Evolutionary conservation across 2,888 invertebrate species (phyloP), one percentile per base, ranked within the genome.

Genomic region (Graphium colonna): DNA sequence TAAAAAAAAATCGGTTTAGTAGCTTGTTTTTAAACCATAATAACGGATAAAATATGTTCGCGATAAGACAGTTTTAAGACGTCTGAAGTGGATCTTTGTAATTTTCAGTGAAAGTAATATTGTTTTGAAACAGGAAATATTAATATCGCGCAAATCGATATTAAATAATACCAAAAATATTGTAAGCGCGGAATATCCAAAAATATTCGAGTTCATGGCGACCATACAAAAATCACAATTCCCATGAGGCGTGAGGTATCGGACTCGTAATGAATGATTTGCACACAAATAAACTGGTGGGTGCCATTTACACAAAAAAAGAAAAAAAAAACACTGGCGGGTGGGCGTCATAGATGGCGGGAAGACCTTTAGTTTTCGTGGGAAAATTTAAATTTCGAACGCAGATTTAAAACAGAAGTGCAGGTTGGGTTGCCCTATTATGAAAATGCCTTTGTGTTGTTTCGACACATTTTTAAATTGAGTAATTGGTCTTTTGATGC

Each of bases 181-280:
- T 10, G 1, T n/a, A 18, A 40, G 10, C 13, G 2, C 3, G 31
- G 43, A 26, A 13, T 12, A 17, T 46, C 46, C 46, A 16, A 0
- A 17, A 46, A 41, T 1, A 3, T 17, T 0, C 10, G 0, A 16
- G 0, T 31, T 18, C 12, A 21, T 41, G 31, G 51, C 10, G 15
- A 41, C 26, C 28, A 28, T 42, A 31, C 48, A 40, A 16, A 21
- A 21, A 21, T 21, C 21, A 21, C 43, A 31, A 43, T 60, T 60
- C 60, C 52, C 60, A 60, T 55, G 59, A 44, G 49, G 39, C 39
- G 55, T 48, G 38, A 38, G 48, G 44, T 31, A 18, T 53, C 56
- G 36, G 31, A 18, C 26, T 44, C 46, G 43, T 58, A 60, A 54
- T 55, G 56, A 54, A 52, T 49, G 45, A 51, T 43, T 51, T 49